Base-by-base conservation (phyloP, 2,797 vertebrate genomes). In the Podargus strigoides region DNA sequence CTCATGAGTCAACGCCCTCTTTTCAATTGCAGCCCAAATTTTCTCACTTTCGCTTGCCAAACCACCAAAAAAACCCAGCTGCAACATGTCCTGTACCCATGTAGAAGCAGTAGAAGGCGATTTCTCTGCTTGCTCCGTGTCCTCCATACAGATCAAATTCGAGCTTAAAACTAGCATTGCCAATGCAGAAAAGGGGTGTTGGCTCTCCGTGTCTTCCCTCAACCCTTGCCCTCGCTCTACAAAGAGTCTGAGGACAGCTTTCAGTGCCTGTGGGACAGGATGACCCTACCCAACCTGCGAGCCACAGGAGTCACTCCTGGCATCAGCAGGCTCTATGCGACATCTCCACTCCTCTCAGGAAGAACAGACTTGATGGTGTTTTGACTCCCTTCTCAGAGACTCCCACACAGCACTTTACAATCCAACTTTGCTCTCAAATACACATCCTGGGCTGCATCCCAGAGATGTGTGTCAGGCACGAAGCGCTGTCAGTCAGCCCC, bases 401-500 rank as follows among this genome's bases (percentile, higher is more conserved):
- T 96, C 95, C 95, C 94, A 96, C 96, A 70, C 67, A 34, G 85
- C 91, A 96, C 92, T 96, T 96, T 79, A 89, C 86, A 96, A 95
- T 94, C 92, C 87, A 87, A 49, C 92, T 96, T 92, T 83, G 66
- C 96, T 96, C 96, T 96, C 60, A 93, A 89, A 97, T 95, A 85
- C 92, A 74, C 86, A 94, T 89, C 92, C 94, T 44, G 79, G 95
- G 96, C 93, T 95, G 85, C 92, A 94, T 94, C 87, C 89, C 93
- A 93, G 94, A 93, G 90, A 95, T 76, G 85, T 59, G 81, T 95
- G 96, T 97, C 95, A 97, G 76, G 92, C 95, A 93, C 4, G 12
- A 96, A 96, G 90, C 0, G 34, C 94, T 97, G 97, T 96, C 97
- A 97, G 93, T 97, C 97, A 97, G 93, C 83, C 91, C 86, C 95